These are phyloP conservation scores for Brachionus calyciflorus DNA, from an alignment of 1,140 invertebrate genomes.

Conservation along the genomic window DNA sequence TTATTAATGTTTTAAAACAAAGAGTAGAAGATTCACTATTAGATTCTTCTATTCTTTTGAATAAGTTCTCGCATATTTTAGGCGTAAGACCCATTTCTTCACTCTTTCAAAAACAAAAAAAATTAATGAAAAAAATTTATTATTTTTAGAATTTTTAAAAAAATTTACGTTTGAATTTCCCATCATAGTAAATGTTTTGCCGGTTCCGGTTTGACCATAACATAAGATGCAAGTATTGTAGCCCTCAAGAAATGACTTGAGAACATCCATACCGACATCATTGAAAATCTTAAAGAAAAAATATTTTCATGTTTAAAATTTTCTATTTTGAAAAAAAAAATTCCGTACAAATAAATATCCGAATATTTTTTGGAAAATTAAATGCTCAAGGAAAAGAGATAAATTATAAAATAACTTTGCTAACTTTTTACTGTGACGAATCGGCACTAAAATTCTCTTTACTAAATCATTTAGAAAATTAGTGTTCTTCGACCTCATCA, in stretches of 20 bases:
- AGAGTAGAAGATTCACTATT: conserved; percentile 17
- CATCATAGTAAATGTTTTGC: conserved; percentile 63
- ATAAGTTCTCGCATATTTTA: conserved; percentile 76
- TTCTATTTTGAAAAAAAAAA: too few species aligned
- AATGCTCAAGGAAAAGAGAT: too few species aligned
- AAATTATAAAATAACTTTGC: too few species aligned
- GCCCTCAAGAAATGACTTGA: conserved; percentile 59
- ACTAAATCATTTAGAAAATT: too few species aligned
- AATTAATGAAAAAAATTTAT: background rate
- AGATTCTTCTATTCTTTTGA: conserved; percentile 64
- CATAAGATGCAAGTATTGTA: conserved; percentile 67
- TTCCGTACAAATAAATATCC: too few species aligned
- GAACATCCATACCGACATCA: conserved; percentile 54
- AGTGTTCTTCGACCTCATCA: too few species aligned
- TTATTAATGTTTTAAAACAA: conserved; percentile 33
- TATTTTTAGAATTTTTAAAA: background rate
- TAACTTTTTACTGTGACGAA: too few species aligned
- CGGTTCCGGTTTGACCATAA: conserved; percentile 66
- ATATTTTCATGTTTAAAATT: too few species aligned
- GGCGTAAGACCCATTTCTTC: conserved; percentile 72
- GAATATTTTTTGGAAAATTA: too few species aligned
- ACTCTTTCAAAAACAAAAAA: conserved; percentile 13
- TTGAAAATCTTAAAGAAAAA: conserved; percentile 53
- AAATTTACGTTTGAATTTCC: conserved; percentile 49
- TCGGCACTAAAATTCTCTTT: too few species aligned